Percentiles rank a stretch among this genome's conserved stretches.
phyloP scores from a whole-genome alignment of 1,140 invertebrate species.

The Zaprionus camerounensis region DNA sequence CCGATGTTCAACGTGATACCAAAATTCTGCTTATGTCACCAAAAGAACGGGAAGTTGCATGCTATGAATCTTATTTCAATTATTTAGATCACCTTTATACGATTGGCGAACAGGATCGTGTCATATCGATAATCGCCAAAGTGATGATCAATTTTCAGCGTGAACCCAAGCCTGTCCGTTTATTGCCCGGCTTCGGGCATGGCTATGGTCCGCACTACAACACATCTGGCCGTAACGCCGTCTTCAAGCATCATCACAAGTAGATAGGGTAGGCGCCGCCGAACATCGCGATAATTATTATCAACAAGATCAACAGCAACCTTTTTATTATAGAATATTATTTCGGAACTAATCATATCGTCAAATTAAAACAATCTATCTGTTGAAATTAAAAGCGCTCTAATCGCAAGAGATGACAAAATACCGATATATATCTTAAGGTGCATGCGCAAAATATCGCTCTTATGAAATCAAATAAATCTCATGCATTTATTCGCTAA shows the following conservation, averaged over 20 bases:
- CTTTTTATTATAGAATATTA: not conserved
- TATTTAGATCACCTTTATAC: slow-evolving; percentile 46
- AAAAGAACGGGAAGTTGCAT: slow-evolving; percentile 32
- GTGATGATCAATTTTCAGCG: slow-evolving; percentile 36
- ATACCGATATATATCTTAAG: not conserved
- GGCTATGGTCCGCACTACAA: slow-evolving; percentile 23
- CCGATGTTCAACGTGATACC: slow-evolving; percentile 23
- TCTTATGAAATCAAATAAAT: not conserved
- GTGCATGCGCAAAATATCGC: not conserved
- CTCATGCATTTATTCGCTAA: not conserved
- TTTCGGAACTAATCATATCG: not conserved
- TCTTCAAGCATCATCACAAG: not conserved
- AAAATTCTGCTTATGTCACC: slow-evolving; percentile 19
- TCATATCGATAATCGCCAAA: slow-evolving; percentile 36
- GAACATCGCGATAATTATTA: not conserved
- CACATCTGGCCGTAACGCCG: not conserved
- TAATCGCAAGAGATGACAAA: not conserved
- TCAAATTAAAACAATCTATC: not conserved
- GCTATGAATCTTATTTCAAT: slow-evolving; percentile 51
- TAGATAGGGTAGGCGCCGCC: not conserved
- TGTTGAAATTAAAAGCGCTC: not conserved
- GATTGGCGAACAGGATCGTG: slow-evolving; percentile 34
- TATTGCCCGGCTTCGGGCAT: slow-evolving; percentile 17
- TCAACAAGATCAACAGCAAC: too few species aligned
- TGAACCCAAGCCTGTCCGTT: slow-evolving; percentile 12